Evolutionary conservation across 2,888 invertebrate species (phyloP), one percentile per base, ranked within the genome.

Genomic region (Tenthredo notha): DNA sequence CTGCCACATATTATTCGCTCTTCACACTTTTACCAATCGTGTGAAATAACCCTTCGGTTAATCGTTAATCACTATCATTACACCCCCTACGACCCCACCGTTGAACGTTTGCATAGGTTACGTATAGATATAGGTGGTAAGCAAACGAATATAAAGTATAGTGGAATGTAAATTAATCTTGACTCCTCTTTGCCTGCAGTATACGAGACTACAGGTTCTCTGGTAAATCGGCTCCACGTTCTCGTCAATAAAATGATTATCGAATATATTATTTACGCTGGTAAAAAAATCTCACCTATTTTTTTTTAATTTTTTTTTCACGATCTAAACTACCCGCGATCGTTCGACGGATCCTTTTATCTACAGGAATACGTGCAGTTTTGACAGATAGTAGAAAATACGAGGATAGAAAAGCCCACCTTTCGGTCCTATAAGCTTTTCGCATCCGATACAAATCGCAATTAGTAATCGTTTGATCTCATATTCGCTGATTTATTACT

Each of bases 81-180:
- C 40, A 43, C 29, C 33, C 61, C 25, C 33, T 2, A 4, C 15
- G 29, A 33, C 4, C 2, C 33, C 33, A 37, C 37, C 37, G 7
- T 1, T 18, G 18, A 67, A 15, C 61, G 25, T 61, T 25, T 9
- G 4, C 65, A 29, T 72, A 40, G 15, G 33, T 37, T 37, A 37
- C 37, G 37, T 37, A 54, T 37, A 54, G 18, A 6, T 47, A 6
- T 75, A n/a, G 43, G 75, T n/a, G 50, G 10, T 77, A 25, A 54
- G 77, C 77, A 77, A 77, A 77, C 77, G 77, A 77, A 47, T 77
- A 77, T 77, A 18, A 54, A 50, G 54, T 40, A 47, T 54, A 29
- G 77, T 25, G 77, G 50, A 29, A 77, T 54, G 54, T 77, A 54
- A 54, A 77, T 77, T 77, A 54, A 77, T 77, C 50, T 50, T 9